Evolutionary conservation across 2,888 invertebrate species (phyloP).

Genomic region (Cheilosia scutellata): DNA sequence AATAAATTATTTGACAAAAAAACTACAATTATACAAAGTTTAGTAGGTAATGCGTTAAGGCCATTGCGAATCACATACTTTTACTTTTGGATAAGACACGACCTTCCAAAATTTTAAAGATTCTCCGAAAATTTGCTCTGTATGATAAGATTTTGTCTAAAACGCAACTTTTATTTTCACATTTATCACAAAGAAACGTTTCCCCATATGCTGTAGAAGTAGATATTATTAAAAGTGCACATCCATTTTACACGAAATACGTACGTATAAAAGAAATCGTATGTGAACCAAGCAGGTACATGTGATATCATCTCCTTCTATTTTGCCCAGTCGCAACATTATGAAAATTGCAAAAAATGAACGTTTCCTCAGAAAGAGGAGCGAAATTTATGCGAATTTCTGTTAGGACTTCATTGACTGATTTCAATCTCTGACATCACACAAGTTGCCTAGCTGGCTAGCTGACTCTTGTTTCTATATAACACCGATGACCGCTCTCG

Average conservation of each 20-base stretch:
- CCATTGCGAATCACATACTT: too few relatives aligned
- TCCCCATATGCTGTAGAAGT: constrained; percentile 9
- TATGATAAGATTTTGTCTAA: too few relatives aligned
- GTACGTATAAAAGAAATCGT: constrained; percentile 33
- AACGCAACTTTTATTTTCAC: too few relatives aligned
- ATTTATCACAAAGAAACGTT: not conserved
- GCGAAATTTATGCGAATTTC: constrained; percentile 71
- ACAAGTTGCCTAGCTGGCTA: constrained; percentile 45
- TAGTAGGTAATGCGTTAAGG: too few relatives aligned
- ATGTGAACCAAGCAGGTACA: constrained; percentile 6
- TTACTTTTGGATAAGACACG: too few relatives aligned
- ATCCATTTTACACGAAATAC: constrained; percentile 2
- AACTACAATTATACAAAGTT: too few relatives aligned
- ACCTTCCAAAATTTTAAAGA: too few relatives aligned
- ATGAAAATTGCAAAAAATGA: constrained; percentile 50
- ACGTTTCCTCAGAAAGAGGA: constrained; percentile 59
- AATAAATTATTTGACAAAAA: too few relatives aligned
- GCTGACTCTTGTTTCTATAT: constrained; percentile 64
- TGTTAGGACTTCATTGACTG: constrained; percentile 73
- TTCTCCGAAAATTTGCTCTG: too few relatives aligned
- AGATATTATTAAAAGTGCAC: not conserved
- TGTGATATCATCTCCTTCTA: constrained; percentile 43
- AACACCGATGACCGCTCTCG: constrained; percentile 74
- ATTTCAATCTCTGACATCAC: constrained; percentile 75
- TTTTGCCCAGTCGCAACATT: constrained; percentile 27